Evolutionary conservation across 2,797 vertebrate species (phyloP), one percentile per base, ranked within the genome.

Genomic region (Smutsia gigantea): DNA sequence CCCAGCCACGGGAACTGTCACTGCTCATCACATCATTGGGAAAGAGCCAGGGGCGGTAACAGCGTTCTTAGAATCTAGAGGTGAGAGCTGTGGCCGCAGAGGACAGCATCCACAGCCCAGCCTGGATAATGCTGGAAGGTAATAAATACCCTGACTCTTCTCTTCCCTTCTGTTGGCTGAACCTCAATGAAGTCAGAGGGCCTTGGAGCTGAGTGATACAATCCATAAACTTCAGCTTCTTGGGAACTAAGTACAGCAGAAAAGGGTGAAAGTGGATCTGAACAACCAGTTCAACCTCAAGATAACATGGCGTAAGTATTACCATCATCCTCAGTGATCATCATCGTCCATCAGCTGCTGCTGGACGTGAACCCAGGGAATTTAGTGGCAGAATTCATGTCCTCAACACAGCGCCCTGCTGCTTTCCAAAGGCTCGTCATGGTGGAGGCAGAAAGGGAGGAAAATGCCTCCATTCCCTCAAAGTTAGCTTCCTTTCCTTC

Each of bases 311-410:
- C 18, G 2, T 39, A 64, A 64, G 21, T 8, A n/a, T 66, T 4
- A 19, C 4, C 37, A 10, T 42, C 59, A 21, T 27, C 25, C 37
- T 34, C 27, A 37, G 5, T 10, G n/a, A 39, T 46, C 46, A 46
- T 46, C 46, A 46, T 12, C 46, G 11, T 46, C 46, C 46, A 46
- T 46, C 8, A 34, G 66, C 49, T 49, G 49, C 29, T 17, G 53
- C 57, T 46, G 39, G 61, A 37, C 57, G 15, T 15, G n/a, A 77
- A 74, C 12, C 37, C 23, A 29, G 79, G 10, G n/a, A 29, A 39
- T 18, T 55, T 0, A 31, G 11, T 1, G 49, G 51, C 34, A 49
- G n/a, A 78, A 39, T n/a, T 1, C 37, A 23, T 19, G 1, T 1
- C n/a, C 7, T 12, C 10, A 25, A 37, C 7, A 15, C 63, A 9